Evolutionary conservation across 2,113 vertebrate species (phyloP), one percentile per base, ranked within the genome.

Genomic region (Indicator indicator): DNA sequence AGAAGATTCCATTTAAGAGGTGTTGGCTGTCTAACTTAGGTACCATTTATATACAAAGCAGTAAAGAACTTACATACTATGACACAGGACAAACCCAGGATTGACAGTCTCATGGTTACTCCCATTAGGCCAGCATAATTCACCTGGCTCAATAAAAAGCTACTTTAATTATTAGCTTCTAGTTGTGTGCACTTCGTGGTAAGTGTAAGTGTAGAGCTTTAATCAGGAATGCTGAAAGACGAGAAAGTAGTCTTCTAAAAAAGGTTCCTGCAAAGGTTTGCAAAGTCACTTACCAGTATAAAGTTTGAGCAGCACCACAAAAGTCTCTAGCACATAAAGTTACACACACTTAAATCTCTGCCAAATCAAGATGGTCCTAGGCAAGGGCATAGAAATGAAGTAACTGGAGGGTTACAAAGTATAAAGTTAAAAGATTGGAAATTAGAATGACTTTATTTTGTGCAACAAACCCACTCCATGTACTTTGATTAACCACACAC

Each of bases 231-330:
- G 16, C 7, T 69, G 23, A 60, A 78, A 52, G 46, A 72, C 69
- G 40, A 63, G 6, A 42, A 60, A 68, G 8, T 5, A 83, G 5
- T 67, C 28, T 67, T 63, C 15, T 44, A 60, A 0, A 26, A 40
- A 56, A n/a, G 12, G 4, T 5, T 83, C 19, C 71, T 69, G 21
- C 42, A 63, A 71, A 71, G 4, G 1, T 68, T 72, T 71, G 11
- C 42, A 55, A 55, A 54, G 64, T 18, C 18, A 36, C 6, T 75
- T 59, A 40, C 4, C 26, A 0, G 0, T 9, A 16, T 6, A 7
- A 62, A 84, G 23, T 23, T 21, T 44, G 15, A 89, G 38, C 16
- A 84, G 20, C 46, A 80, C 5, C 17, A 27, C 19, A 6, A 1
- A 40, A 46, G 17, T 14, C 30, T 21, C n/a, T 32, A 5, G 5